Percentiles rank a stretch among this genome's conserved stretches.
These are phyloP conservation scores for Chelonus formosanus DNA, from an alignment of 2,888 invertebrate species.

Conservation along the genomic window DNA sequence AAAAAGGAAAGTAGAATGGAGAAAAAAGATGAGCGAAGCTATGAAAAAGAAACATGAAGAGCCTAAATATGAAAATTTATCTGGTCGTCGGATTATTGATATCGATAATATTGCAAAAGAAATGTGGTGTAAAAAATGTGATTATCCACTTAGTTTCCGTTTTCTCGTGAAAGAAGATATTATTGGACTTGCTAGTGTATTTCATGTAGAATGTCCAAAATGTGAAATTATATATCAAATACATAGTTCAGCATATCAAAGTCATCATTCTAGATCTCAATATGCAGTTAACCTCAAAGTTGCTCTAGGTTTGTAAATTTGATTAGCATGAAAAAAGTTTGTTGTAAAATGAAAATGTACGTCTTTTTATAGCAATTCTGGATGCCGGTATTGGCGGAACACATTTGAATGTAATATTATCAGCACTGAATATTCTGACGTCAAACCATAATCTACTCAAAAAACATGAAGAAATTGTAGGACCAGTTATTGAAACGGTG, in stretches of 20 bases:
- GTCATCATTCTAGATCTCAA: too few relatives aligned
- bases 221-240: too few relatives aligned
- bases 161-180: neutral
- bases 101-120: too few relatives aligned
- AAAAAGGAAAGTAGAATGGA: too few relatives aligned
- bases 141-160: neutral
- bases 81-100: too few relatives aligned
- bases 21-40: too few relatives aligned
- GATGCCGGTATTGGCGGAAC: neutral
- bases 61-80: too few relatives aligned
- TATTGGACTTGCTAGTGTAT: neutral
- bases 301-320: neutral
- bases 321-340: neutral
- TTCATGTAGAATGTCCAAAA: neutral
- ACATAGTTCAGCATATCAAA: neutral
- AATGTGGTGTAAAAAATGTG: neutral
- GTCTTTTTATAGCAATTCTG: neutral
- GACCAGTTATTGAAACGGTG: conserved; percentile 32
- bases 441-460: conserved; percentile 27
- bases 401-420: conserved; percentile 29
- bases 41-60: too few relatives aligned
- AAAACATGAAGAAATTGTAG: conserved; percentile 31
- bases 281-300: neutral
- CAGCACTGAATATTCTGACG: conserved; percentile 32
- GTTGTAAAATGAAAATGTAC: neutral